Evolutionary conservation across 2,888 invertebrate species (phyloP).

Genomic region (Odontomyia ornata): DNA sequence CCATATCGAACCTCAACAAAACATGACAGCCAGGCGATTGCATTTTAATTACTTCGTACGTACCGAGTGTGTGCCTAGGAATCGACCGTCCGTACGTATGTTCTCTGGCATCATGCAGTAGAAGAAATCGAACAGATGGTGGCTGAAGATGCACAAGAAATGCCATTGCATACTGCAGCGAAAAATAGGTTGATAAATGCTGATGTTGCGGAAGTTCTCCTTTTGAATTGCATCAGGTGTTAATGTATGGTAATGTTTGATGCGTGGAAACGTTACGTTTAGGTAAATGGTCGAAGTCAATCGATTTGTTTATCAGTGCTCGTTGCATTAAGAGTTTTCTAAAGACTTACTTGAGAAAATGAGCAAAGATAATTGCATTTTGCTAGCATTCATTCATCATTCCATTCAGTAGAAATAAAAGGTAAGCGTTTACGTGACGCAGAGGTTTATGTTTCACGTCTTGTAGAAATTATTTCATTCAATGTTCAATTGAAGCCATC

Average conservation of each 20-base stretch:
- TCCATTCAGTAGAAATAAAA: too few relatives aligned
- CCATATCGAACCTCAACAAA: slow-evolving; percentile 36
- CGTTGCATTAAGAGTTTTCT: too few relatives aligned
- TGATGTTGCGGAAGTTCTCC: slow-evolving; percentile 28
- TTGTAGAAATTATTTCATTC: too few relatives aligned
- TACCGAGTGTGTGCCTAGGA: not conserved
- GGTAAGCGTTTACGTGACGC: too few relatives aligned
- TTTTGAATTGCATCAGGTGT: slow-evolving; percentile 27
- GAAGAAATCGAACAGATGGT: slow-evolving; percentile 7
- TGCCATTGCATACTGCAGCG: slow-evolving; percentile 8
- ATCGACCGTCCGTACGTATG: too few relatives aligned
- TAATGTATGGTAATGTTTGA: slow-evolving; percentile 9
- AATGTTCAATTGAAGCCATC: too few relatives aligned
- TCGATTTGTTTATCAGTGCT: too few relatives aligned
- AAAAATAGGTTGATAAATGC: slow-evolving; percentile 21
- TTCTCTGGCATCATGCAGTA: not conserved
- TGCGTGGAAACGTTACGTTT: not conserved
- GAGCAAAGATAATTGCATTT: too few relatives aligned
- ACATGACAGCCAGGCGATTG: slow-evolving; percentile 38
- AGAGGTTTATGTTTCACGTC: too few relatives aligned
- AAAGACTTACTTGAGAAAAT: too few relatives aligned
- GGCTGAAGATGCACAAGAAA: not conserved
- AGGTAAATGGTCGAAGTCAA: too few relatives aligned
- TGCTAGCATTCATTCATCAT: too few relatives aligned
- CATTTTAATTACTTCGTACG: slow-evolving; percentile 35